Evolutionary conservation across 2,113 vertebrate species (phyloP), one percentile per base, ranked within the genome.

Genomic region (Anarrhichthys ocellatus): DNA sequence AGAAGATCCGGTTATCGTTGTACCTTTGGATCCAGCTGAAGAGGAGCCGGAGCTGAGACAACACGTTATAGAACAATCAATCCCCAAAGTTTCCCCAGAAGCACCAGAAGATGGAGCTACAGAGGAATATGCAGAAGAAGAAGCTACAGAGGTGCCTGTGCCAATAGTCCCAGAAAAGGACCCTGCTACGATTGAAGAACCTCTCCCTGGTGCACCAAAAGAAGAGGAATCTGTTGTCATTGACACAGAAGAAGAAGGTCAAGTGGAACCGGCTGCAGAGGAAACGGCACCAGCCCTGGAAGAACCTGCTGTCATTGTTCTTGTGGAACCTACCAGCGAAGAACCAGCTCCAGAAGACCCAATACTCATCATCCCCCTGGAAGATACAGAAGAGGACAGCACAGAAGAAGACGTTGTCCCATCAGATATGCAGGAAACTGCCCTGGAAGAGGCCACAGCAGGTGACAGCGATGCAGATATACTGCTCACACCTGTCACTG

Each of bases 401-500:
- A 54, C 32, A 64, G 86, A 58, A 34, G 71, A 81, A 68, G 34
- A 61, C n/a, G 20, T n/a, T 38, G 59, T 79, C n/a, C 38, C 56
- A 17, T 63, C 63, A 63, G 62, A 76, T 63, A n/a, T 2, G 59
- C 7, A 32, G 6, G 84, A 68, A 54, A 42, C 48, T 22, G 18
- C 4, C 22, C 46, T 15, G 42, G 83, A 59, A 11, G 71, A 82
- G 8, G 64, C 27, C 1, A 29, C 24, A 58, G 36, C 18, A 68
- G 66, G 50, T 1, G 61, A 52, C 32, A 69, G 15, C 8, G 34
- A 69, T 50, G 48, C 20, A 69, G 80, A 73, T 9, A 54, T 62
- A n/a, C 27, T 56, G 24, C 10, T 36, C 11, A 32, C 14, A 54
- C 7, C 24, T 24, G 44, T 48, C 48, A 76, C 56, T 32, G 62